These are phyloP conservation scores for Monarcha castaneiventris DNA, from an alignment of 2,113 vertebrate species.

Conservation along the genomic window DNA sequence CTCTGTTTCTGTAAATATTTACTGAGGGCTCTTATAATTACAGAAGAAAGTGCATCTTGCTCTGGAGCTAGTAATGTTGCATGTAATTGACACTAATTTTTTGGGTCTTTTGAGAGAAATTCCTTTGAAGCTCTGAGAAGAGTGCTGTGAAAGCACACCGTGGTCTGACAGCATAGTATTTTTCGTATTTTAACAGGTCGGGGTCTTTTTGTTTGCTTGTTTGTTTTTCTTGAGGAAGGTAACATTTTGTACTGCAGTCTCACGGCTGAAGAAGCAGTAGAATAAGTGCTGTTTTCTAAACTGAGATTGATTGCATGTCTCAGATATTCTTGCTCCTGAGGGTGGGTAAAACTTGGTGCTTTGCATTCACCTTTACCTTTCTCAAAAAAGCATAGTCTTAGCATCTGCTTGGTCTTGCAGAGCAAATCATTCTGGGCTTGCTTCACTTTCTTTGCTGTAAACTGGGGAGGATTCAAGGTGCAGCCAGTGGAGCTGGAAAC, in stretches of 20 bases:
- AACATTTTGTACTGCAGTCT: not conserved
- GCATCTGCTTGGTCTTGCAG: not conserved
- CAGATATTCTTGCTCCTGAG: not conserved
- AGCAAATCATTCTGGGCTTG: not conserved
- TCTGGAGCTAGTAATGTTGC: not conserved
- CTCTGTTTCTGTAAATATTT: not conserved
- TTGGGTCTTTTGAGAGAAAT: not conserved
- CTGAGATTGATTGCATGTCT: not conserved
- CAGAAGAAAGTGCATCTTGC: not conserved
- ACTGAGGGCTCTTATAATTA: not conserved
- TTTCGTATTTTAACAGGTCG: not conserved
- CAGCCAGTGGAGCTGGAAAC: not conserved
- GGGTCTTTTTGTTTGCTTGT: fast-evolving
- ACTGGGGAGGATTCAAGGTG: not conserved
- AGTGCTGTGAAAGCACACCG: not conserved
- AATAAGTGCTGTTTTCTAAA: not conserved
- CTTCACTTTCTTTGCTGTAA: not conserved
- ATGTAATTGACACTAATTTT: not conserved
- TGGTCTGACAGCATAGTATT: not conserved
- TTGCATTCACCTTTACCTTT: not conserved
- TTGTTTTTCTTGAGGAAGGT: not conserved
- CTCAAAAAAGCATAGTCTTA: not conserved
- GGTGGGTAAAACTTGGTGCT: not conserved
- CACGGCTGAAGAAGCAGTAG: not conserved
- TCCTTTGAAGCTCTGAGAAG: not conserved